A percentile compares a stretch with the other conserved stretches of the same genome.
These are phyloP conservation scores for Rhinoptilus africanus DNA, from an alignment of 2,113 vertebrate species.

Conservation along the genomic window DNA sequence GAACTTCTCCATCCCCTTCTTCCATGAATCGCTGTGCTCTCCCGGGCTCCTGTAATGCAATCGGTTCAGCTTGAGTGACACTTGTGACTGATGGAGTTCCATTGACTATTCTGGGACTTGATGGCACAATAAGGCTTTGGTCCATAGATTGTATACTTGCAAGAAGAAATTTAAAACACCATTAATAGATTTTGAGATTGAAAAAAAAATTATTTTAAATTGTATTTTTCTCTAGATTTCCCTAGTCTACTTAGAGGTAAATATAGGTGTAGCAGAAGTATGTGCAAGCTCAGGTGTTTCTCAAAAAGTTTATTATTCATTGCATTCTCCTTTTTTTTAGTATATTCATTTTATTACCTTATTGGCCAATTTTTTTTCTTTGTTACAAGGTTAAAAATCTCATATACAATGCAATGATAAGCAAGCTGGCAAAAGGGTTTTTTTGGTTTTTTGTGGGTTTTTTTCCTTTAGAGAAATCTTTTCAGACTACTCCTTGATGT, in stretches of 20 bases:
- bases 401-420: slow-evolving; percentile 34
- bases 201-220: background rate
- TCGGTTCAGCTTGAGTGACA: background rate
- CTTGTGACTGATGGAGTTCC: background rate
- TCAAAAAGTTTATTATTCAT: background rate
- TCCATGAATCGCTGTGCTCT: background rate
- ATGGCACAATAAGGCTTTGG: background rate
- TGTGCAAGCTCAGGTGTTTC: background rate
- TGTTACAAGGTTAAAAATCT: slow-evolving; percentile 54
- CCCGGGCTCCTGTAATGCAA: background rate
- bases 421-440: slow-evolving; percentile 3
- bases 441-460: background rate
- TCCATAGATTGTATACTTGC: background rate
- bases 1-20: background rate
- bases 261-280: background rate
- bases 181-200: background rate
- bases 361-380: slow-evolving; percentile 37
- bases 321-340: background rate
- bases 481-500: slow-evolving; percentile 39
- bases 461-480: slow-evolving; percentile 37
- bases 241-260: background rate
- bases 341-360: slow-evolving; percentile 19
- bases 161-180: background rate
- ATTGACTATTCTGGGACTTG: background rate
- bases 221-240: background rate